Conservation (phyloP, 2,888 invertebrate genomes). For the Conops quadrifasciatus region DNA sequence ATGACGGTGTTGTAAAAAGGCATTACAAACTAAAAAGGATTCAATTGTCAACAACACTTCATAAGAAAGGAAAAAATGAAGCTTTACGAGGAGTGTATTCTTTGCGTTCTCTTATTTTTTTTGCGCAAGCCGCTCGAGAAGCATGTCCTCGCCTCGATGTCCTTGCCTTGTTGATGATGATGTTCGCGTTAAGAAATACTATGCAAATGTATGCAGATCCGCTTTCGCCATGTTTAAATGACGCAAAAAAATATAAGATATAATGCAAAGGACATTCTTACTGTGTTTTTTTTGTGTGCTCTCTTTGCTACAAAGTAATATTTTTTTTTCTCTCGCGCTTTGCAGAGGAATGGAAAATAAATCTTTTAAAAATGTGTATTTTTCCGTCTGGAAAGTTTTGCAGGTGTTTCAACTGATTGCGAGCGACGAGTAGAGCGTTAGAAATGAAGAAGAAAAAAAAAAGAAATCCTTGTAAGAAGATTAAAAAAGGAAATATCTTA, state of each 20-base stretch:
- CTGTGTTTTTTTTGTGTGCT: constrained; percentile 12
- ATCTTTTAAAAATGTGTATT: constrained; percentile 45
- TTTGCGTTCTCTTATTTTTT: constrained; percentile 18
- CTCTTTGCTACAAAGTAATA: not conserved
- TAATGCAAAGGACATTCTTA: constrained; percentile 27
- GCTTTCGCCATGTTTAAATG: constrained; percentile 56
- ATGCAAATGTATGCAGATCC: constrained; percentile 64
- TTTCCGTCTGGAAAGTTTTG: constrained; percentile 48
- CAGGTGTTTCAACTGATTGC: constrained; percentile 41
- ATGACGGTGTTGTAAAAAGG: too few relatives aligned
- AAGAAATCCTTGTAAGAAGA: constrained; percentile 30
- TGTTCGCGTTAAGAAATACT: constrained; percentile 53
- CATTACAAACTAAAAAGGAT: constrained; percentile 30
- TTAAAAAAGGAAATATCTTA: constrained; percentile 22
- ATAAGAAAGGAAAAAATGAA: constrained; percentile 22
- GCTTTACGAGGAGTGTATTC: constrained; percentile 35
- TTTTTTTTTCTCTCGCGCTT: constrained; percentile 4
- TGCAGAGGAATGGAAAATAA: constrained; percentile 52
- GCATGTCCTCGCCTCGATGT: constrained; percentile 41
- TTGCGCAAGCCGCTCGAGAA: not conserved
- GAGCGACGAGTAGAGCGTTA: not conserved
- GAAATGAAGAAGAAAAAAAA: constrained; percentile 2
- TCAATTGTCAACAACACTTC: constrained; percentile 36
- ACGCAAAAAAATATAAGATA: constrained; percentile 8
- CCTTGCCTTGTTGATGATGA: constrained; percentile 49